Evolutionary conservation across 2,797 vertebrate species (phyloP), one percentile per base, ranked within the genome.

Genomic region (Sebastes vulpes): DNA sequence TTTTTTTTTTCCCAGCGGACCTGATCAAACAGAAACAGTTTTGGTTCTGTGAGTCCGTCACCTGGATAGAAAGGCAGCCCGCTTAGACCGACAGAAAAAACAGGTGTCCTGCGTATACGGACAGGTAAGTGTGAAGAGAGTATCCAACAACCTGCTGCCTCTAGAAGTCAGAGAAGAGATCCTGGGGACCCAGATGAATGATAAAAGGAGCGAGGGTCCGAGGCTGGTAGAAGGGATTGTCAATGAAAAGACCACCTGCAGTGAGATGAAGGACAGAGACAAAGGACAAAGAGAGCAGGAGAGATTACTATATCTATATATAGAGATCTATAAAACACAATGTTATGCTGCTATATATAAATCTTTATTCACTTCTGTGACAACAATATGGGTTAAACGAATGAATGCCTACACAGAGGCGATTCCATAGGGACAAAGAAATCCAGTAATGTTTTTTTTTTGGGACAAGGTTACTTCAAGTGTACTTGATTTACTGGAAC

Each of bases 151-250:
- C 65, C 75, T 69, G 95, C 96, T 95, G 96, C 96, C 95, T 96
- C 97, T 98, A 99, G 97, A 99, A 99, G 97, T 99, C 98, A 96
- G 98, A 99, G 97, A 99, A 99, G 96, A 98, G 97, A 96, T 99
- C 98, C 96, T 98, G 98, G 94, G 98, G 98, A 94, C 98, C 98
- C 97, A 99, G 98, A 94, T 99, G 98, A 96, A 99, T 98, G 97
- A 99, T 98, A 96, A 98, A 98, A 93, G 98, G 98, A 94, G 98
- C 98, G 92, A 99, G 95, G 97, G 97, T 97, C 96, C 98, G 97
- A 85, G 98, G 97, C 97, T 98, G 98, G 97, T 98, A 98, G 97
- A 98, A 99, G 96, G 98, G 98, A 97, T 97, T 98, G 97, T 98
- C 98, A 95, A 99, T 99, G 96, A 99, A 99, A 96, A 99, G 98